Evolutionary conservation across 2,113 vertebrate genomes (phyloP).

Genomic region (Perca schrenkii): DNA sequence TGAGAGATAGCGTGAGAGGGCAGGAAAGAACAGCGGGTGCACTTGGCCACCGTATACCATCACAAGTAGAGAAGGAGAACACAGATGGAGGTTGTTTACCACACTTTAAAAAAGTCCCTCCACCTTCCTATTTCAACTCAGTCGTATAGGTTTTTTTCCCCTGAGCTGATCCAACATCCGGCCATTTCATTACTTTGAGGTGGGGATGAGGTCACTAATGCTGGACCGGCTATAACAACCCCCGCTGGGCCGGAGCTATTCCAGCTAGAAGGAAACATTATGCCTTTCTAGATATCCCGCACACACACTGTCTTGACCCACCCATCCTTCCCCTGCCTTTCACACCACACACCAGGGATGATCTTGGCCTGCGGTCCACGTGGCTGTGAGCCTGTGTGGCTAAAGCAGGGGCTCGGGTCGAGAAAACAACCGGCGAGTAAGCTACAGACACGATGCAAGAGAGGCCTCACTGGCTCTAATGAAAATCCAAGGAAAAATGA

Average conservation of each 20-base stretch:
- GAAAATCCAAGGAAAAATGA: conserved; percentile 56
- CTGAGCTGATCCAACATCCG: conserved; percentile 43
- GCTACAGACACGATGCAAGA: conserved; percentile 3
- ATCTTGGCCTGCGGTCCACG: conserved; percentile 20
- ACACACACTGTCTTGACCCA: conserved; percentile 5
- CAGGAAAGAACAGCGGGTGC: conserved; percentile 32
- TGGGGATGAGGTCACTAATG: conserved; percentile 60
- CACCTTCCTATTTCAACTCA: conserved; percentile 31
- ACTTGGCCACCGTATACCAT: conserved; percentile 1
- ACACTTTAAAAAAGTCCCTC: conserved; percentile 38
- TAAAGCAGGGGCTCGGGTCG: conserved; percentile 27
- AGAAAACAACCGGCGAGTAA: conserved; percentile 12
- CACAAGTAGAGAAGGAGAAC: conserved; percentile 11
- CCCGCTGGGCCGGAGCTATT: conserved; percentile 47
- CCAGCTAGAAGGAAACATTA: conserved; percentile 26
- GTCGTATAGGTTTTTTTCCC: conserved; percentile 5
- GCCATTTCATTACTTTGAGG: conserved; percentile 53
- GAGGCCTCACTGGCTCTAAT: conserved; percentile 39
- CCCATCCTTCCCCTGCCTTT: conserved; percentile 13
- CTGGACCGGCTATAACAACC: conserved; percentile 54
- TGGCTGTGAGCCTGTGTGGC: conserved; percentile 20
- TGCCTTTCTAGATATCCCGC: conserved; percentile 11
- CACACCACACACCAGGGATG: conserved; percentile 14
- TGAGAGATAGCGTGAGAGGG: not conserved
- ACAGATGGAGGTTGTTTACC: conserved; percentile 50